phyloP scores from a whole-genome alignment of 2,113 vertebrate genomes.

The Lasiurus cinereus region DNA sequence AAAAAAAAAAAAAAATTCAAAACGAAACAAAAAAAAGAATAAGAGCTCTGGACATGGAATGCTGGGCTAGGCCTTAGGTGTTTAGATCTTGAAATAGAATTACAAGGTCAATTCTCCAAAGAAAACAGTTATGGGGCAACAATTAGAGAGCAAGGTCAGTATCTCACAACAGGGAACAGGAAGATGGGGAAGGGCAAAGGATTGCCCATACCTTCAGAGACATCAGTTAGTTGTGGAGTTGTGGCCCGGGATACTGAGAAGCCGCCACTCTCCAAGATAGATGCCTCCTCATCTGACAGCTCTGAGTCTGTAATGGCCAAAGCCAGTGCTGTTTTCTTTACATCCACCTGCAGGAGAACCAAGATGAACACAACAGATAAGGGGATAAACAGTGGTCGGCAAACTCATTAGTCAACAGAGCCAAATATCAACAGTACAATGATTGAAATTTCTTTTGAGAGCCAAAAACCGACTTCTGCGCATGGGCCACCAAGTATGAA shows the following conservation, averaged over 20 bases:
- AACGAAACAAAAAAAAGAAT: no score
- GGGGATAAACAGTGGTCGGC: no score
- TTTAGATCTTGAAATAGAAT: neutral
- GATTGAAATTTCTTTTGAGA: no score
- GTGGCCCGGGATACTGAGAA: conserved; percentile 98
- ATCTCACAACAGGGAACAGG: neutral
- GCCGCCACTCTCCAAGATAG: conserved; percentile 97
- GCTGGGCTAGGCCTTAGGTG: neutral
- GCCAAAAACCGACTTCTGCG: no score
- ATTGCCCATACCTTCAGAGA: conserved; percentile 94
- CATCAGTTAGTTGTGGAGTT: conserved; percentile 95
- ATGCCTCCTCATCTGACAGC: conserved; percentile 97
- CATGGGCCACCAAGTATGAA: no score
- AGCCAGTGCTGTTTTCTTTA: conserved; percentile 96
- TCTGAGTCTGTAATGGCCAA: conserved; percentile 99
- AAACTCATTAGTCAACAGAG: no score
- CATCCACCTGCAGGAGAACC: conserved; percentile 88
- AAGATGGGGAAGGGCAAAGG: neutral
- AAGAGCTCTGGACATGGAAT: neutral
- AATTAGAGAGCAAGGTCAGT: neutral
- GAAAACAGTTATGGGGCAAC: neutral
- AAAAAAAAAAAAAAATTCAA: no score
- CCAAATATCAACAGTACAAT: no score
- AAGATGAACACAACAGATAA: neutral
- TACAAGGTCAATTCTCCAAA: neutral